Percentiles rank a stretch among this genome's conserved stretches.
Evolutionary conservation across 2,113 vertebrate species (phyloP).

Genomic region (Epinephelus lanceolatus): DNA sequence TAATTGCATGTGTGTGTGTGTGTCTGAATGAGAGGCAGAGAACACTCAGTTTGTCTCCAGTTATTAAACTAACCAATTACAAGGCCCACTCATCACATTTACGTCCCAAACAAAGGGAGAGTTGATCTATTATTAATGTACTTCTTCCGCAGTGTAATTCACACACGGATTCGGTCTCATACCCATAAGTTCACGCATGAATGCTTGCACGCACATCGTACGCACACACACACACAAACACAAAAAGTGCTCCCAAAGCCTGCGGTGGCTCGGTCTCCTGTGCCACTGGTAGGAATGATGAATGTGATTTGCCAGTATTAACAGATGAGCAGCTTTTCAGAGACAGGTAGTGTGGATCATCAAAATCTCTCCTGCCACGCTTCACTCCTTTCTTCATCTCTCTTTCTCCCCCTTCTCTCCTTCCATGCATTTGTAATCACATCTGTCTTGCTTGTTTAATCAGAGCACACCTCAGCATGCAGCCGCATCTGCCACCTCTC

Average conservation of each 20-base stretch:
- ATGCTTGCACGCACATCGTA: slow-evolving; percentile 4
- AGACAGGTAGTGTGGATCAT: slow-evolving; percentile 44
- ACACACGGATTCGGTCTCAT: slow-evolving; percentile 3
- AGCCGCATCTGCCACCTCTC: slow-evolving; percentile 27
- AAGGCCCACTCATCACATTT: slow-evolving; percentile 59
- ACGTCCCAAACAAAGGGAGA: slow-evolving; percentile 40
- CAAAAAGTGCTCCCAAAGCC: background rate
- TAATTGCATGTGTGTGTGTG: slow-evolving; percentile 24
- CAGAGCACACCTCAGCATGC: slow-evolving; percentile 45
- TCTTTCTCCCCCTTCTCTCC: background rate
- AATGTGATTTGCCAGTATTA: slow-evolving; percentile 33
- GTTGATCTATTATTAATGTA: slow-evolving; percentile 61
- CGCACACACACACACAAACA: background rate
- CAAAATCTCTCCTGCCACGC: slow-evolving; percentile 36
- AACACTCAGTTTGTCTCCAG: slow-evolving; percentile 41
- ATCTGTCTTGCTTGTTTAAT: slow-evolving; percentile 52
- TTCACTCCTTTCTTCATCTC: slow-evolving; percentile 21
- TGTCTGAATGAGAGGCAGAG: slow-evolving; percentile 23
- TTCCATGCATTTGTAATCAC: slow-evolving; percentile 55
- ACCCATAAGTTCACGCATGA: slow-evolving; percentile 37
- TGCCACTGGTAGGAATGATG: slow-evolving; percentile 4
- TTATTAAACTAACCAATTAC: slow-evolving; percentile 73
- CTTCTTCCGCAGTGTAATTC: slow-evolving; percentile 41
- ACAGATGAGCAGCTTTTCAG: slow-evolving; percentile 57
- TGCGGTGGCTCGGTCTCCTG: background rate